A percentile compares a stretch with the other conserved stretches of the same genome.
Conservation (phyloP, 1,140 invertebrate genomes). For the Charaxes varanes region DNA sequence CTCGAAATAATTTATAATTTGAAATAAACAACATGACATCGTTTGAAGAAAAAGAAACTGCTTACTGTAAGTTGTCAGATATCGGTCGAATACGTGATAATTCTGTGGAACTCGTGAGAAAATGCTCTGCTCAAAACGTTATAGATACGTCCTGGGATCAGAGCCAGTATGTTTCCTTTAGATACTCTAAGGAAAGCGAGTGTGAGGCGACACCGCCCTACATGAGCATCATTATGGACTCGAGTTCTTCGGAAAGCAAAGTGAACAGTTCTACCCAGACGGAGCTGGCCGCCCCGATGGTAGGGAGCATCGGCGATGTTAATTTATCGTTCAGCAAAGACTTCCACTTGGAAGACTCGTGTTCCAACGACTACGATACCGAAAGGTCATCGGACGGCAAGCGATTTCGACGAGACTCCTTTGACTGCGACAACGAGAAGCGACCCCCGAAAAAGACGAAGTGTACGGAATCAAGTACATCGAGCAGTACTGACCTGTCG, state of each 20-base stretch:
- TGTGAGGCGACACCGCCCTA: slow-evolving; percentile 40
- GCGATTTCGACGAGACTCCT: slow-evolving; percentile 41
- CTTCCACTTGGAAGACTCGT: slow-evolving; percentile 33
- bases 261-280: slow-evolving; percentile 44
- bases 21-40: slow-evolving; percentile 13
- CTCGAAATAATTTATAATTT: no score
- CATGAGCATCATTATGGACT: slow-evolving; percentile 43
- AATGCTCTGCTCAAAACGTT: slow-evolving; percentile 33
- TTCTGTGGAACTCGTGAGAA: slow-evolving; percentile 52
- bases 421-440: slow-evolving; percentile 34
- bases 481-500: slow-evolving; percentile 35
- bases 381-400: slow-evolving; percentile 35
- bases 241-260: slow-evolving; percentile 27
- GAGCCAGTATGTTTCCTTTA: slow-evolving; percentile 33
- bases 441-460: slow-evolving; percentile 51
- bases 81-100: slow-evolving; percentile 27
- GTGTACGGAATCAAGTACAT: slow-evolving; percentile 34
- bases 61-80: slow-evolving; percentile 24
- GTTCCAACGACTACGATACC: slow-evolving; percentile 30
- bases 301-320: slow-evolving; percentile 31
- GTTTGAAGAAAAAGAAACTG: slow-evolving; percentile 29
- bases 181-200: slow-evolving; percentile 31
- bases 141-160: slow-evolving; percentile 54
- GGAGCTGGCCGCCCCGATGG: slow-evolving; percentile 26
- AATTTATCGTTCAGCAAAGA: slow-evolving; percentile 45